Percentiles rank a stretch among this genome's conserved stretches.
phyloP scores from a whole-genome alignment of 2,797 vertebrate genomes.

The Sparus aurata region DNA sequence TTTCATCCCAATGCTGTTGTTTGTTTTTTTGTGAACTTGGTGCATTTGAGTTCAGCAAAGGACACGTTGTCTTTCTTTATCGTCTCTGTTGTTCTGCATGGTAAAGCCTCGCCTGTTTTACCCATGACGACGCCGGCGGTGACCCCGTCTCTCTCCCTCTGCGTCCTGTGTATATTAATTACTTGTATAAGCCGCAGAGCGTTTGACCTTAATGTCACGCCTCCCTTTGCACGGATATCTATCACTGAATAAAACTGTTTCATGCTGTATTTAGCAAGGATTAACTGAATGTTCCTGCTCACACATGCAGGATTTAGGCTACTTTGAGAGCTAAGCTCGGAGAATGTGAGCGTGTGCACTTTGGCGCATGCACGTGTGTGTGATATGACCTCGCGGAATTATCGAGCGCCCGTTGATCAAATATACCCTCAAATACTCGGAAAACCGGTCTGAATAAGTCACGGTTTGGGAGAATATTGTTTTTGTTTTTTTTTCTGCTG shows the following conservation, averaged over 20 bases:
- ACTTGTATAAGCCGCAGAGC: background rate
- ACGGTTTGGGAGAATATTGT: slow-evolving; percentile 3
- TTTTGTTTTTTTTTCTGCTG: slow-evolving; percentile 33
- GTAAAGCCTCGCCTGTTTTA: background rate
- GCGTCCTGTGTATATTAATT: slow-evolving; percentile 15
- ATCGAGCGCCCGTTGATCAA: slow-evolving; percentile 33
- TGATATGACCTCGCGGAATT: slow-evolving; percentile 10
- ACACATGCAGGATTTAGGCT: slow-evolving; percentile 43
- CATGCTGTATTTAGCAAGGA: slow-evolving; percentile 45
- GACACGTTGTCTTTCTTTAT: slow-evolving; percentile 4
- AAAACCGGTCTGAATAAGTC: slow-evolving; percentile 32
- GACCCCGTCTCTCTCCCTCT: background rate
- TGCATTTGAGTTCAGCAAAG: background rate
- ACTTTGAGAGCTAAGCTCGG: slow-evolving; percentile 33
- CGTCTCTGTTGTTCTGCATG: background rate
- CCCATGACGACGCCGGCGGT: too few relatives aligned
- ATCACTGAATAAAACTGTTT: slow-evolving; percentile 33
- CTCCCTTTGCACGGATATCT: slow-evolving; percentile 18
- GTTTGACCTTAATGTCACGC: slow-evolving; percentile 12
- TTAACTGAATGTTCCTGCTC: slow-evolving; percentile 48
- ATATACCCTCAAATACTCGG: slow-evolving; percentile 24
- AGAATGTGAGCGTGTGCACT: slow-evolving; percentile 5
- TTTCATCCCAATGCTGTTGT: slow-evolving; percentile 16
- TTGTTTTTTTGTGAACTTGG: background rate
- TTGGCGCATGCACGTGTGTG: slow-evolving; percentile 10